A percentile compares a stretch with the other conserved stretches of the same genome.
Conservation (phyloP, 2,113 vertebrate species). For the Malurus cyaneus region DNA sequence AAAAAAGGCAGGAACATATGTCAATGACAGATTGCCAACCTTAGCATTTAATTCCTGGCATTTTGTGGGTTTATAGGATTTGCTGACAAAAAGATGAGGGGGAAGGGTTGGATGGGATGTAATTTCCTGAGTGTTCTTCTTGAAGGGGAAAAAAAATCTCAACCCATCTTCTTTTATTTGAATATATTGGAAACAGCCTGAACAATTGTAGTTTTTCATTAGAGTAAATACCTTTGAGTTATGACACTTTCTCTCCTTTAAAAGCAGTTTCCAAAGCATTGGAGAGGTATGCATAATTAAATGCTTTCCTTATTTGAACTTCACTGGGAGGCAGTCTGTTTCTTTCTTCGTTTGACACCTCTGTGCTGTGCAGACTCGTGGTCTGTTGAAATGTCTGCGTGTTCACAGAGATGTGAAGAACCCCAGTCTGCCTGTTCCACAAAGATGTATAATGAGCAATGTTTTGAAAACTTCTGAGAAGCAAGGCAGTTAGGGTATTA, state of each 20-base stretch:
- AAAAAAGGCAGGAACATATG: constrained; percentile 19
- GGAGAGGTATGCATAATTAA: not conserved
- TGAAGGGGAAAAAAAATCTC: not conserved
- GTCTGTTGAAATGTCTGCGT: not conserved
- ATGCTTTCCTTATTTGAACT: not conserved
- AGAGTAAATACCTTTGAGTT: constrained; percentile 18
- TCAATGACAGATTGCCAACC: constrained; percentile 52
- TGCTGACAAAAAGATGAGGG: constrained; percentile 39
- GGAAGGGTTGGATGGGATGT: constrained; percentile 9
- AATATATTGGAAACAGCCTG: not conserved
- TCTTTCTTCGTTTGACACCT: not conserved
- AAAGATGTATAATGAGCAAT: not conserved
- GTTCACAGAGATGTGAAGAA: not conserved
- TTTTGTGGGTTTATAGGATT: constrained; percentile 60
- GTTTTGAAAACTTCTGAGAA: not conserved
- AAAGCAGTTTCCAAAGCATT: not conserved
- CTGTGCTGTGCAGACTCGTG: not conserved
- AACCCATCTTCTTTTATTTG: constrained; percentile 5
- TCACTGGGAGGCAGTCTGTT: not conserved
- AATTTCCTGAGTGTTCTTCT: constrained; percentile 32
- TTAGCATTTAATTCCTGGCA: constrained; percentile 57
- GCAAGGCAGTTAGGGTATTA: not conserved
- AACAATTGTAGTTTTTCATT: not conserved
- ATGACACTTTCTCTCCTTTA: not conserved
- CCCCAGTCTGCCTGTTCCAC: not conserved